Conservation (phyloP, 2,797 vertebrate genomes). For the Thaleichthys pacificus region DNA sequence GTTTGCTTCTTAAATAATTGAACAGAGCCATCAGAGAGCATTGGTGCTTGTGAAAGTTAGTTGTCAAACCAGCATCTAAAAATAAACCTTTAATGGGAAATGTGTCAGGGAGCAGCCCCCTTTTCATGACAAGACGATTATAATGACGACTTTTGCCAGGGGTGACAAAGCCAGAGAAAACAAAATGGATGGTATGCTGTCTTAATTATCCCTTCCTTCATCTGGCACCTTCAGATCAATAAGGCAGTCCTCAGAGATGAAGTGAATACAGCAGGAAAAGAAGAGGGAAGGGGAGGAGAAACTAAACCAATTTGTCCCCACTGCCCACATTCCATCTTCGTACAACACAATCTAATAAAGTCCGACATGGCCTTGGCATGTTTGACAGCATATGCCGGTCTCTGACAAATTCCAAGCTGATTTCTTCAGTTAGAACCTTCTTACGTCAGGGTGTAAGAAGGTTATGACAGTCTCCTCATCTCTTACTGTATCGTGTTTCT, state of each 20-base stretch:
- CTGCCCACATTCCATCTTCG: constrained; percentile 61
- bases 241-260: not conserved
- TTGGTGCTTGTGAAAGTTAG: not conserved
- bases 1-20: not conserved
- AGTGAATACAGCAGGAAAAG: constrained; percentile 8
- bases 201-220: not conserved
- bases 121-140: not conserved
- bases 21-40: not conserved
- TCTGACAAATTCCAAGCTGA: not conserved
- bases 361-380: not conserved
- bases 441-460: too few relatives aligned
- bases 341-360: constrained; percentile 63
- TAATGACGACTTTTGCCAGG: not conserved
- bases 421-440: too few relatives aligned
- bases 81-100: not conserved
- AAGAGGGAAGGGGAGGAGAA: not conserved
- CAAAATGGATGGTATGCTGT: not conserved
- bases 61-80: not conserved
- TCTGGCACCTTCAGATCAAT: not conserved
- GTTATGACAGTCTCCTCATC: too few relatives aligned
- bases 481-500: not conserved
- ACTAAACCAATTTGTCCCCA: constrained; percentile 32
- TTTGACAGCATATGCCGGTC: not conserved
- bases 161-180: not conserved
- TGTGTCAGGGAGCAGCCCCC: not conserved